Base-by-base conservation (phyloP, 2,113 vertebrate species). In the Toxotes jaculatrix region DNA sequence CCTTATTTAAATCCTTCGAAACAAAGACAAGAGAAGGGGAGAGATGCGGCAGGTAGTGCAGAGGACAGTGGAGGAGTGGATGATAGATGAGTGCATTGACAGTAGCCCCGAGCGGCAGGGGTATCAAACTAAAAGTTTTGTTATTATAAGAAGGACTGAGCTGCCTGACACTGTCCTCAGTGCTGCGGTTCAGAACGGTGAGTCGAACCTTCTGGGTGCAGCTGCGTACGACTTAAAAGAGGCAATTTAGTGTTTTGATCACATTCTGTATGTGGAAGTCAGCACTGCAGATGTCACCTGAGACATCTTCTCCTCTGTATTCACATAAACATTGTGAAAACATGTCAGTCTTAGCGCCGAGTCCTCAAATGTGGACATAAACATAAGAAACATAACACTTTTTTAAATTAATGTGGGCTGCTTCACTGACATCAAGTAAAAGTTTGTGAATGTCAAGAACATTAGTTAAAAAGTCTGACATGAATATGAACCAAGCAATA, bases 21-120 rank as follows among this genome's bases (percentile, higher is more conserved):
- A 77, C 42, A 72, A 3, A 38, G 64, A 31, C 63, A 68, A 53
- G 43, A 40, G 53, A 12, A 14, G 78, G 4, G 23, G 34, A 27
- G 68, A 47, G 23, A 57, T 34, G 59, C 57, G 63, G 86, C 70
- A 84, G 63, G 55, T 78, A 75, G 69, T 5, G 66, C 62, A 12
- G 80, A 62, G 78, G 80, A 68, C 89, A 60, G 66, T 7, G 32
- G 71, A 55, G 83, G 57, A 72, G 45, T 9, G 42, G 70, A 14
- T 88, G 82, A 88, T 75, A 76, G 67, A 10, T n/a, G n/a, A n/a
- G n/a, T n/a, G n/a, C n/a, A n/a, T 5, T 84, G 87, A 90, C 89
- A 87, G 83, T 60, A 0, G 82, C 89, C 87, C 43, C 16, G 3
- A 77, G 86, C 90, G 42, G 45, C 64, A 5, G 69, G 43, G 69